phyloP scores from a whole-genome alignment of 2,113 vertebrate genomes.

The Epinephelus cyanopodus region DNA sequence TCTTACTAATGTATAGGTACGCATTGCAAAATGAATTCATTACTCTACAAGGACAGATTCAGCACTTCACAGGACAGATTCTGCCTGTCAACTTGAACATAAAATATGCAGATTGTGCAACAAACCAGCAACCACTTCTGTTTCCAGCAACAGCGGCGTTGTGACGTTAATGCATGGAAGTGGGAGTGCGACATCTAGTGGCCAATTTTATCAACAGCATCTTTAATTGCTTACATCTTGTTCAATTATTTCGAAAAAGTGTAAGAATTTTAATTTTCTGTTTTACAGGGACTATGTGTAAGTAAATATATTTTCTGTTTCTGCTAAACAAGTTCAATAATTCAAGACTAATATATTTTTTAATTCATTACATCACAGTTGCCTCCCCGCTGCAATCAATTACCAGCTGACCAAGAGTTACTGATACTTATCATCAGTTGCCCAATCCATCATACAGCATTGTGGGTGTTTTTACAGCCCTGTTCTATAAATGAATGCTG shows the following conservation, averaged over 20 bases:
- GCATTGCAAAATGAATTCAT: too few species aligned
- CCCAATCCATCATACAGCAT: not conserved
- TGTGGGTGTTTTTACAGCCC: not conserved
- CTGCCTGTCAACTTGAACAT: too few species aligned
- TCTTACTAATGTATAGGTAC: too few species aligned
- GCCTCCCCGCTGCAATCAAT: conserved; percentile 1
- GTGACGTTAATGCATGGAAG: too few species aligned
- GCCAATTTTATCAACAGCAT: too few species aligned
- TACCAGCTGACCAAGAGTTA: conserved; percentile 9
- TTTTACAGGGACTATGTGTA: not conserved
- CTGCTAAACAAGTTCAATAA: conserved; percentile 11
- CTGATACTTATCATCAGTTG: conserved; percentile 23
- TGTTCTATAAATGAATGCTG: conserved; percentile 1
- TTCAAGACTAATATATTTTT: conserved; percentile 13
- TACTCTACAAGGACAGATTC: too few species aligned
- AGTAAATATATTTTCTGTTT: not conserved
- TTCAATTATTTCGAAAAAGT: not conserved
- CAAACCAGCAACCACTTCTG: too few species aligned
- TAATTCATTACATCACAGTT: conserved; percentile 8
- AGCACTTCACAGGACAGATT: too few species aligned
- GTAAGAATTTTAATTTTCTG: too few species aligned
- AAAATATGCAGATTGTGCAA: too few species aligned
- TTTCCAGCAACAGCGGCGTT: too few species aligned
- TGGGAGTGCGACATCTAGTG: too few species aligned
- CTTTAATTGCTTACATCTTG: not conserved